phyloP scores from a whole-genome alignment of 2,888 invertebrate species.

The Lepetodrilus schrolli region DNA sequence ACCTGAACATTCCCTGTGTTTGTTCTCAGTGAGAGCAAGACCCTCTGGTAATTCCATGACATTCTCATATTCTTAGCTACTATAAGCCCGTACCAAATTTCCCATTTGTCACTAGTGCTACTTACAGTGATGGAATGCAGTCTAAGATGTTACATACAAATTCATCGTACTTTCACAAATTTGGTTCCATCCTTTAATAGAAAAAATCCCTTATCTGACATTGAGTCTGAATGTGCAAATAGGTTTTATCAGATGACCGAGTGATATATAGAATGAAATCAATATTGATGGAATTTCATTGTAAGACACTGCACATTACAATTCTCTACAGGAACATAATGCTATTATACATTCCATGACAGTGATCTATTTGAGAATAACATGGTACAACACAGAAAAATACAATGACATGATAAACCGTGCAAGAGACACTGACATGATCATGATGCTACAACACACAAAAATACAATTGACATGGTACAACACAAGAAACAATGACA shows the following conservation, averaged over 20 bases:
- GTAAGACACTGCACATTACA: background rate
- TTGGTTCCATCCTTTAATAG: background rate
- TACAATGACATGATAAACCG: too few species aligned
- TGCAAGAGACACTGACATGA: background rate
- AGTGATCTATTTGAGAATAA: too few species aligned
- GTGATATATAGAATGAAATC: background rate
- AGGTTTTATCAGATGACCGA: background rate
- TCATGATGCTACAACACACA: too few species aligned
- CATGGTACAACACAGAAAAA: too few species aligned
- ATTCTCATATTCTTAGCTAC: background rate
- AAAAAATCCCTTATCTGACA: constrained; percentile 7
- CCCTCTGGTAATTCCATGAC: background rate
- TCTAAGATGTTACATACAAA: background rate
- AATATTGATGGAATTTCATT: background rate
- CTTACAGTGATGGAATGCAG: background rate
- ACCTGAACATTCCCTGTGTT: constrained; percentile 10
- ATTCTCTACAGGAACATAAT: too few species aligned
- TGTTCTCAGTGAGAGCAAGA: background rate
- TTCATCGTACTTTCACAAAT: constrained; percentile 2
- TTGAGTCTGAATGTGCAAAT: constrained; percentile 1
- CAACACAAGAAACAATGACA: too few species aligned
- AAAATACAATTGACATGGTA: too few species aligned
- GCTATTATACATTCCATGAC: too few species aligned
- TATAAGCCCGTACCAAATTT: background rate
- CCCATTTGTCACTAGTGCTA: constrained; percentile 3